Conservation (phyloP, 2,113 vertebrate species). For the Myocastor coypus region DNA sequence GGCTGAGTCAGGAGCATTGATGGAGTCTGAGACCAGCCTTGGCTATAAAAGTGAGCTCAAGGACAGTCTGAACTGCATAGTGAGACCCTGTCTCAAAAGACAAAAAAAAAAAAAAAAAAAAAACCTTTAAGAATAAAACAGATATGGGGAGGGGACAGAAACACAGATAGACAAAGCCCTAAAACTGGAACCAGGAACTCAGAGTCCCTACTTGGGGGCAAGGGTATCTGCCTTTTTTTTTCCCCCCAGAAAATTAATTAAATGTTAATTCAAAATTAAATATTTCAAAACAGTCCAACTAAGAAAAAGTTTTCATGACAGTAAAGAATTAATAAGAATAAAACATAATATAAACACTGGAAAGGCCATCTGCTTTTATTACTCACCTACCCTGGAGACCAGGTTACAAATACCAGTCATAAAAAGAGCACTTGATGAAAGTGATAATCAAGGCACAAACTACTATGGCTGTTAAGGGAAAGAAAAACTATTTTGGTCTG, state of each 20-base stretch:
- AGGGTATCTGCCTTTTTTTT: conserved; percentile 9
- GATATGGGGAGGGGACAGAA: background rate
- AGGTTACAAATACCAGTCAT: conserved; percentile 10
- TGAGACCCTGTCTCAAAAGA: too few relatives aligned
- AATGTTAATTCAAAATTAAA: too few relatives aligned
- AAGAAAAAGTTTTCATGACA: too few relatives aligned
- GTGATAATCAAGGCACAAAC: conserved; percentile 1
- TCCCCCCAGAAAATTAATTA: background rate
- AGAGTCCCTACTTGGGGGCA: background rate
- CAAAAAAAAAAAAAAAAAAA: background rate
- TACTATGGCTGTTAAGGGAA: background rate
- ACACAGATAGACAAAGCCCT: background rate
- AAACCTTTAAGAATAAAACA: background rate
- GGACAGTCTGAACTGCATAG: too few relatives aligned
- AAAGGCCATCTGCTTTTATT: conserved; percentile 12
- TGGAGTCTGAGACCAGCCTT: too few relatives aligned
- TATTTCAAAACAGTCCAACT: too few relatives aligned
- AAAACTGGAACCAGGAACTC: background rate
- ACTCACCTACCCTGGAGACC: background rate
- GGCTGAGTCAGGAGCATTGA: too few relatives aligned
- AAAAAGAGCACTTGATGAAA: conserved; percentile 38
- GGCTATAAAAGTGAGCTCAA: too few relatives aligned
- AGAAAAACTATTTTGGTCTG: background rate
- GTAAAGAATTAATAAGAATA: too few relatives aligned
- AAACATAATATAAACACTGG: too few relatives aligned